Conservation (phyloP, 1,140 invertebrate genomes). For the Amphibalanus amphitrite region DNA sequence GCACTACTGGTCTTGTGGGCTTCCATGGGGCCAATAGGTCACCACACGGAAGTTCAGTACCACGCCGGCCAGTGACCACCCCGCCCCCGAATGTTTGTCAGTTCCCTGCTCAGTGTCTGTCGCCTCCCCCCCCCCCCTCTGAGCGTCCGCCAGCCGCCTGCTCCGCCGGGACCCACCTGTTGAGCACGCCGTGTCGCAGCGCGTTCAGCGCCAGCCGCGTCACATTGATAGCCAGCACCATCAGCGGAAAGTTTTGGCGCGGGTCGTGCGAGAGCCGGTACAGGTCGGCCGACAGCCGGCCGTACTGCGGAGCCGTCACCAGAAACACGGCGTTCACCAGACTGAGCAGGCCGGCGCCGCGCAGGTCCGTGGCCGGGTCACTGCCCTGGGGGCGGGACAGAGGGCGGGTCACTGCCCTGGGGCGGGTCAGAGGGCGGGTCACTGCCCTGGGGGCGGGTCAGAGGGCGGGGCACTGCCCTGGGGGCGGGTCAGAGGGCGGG, state of each 20-base stretch:
- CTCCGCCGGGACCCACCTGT: slow-evolving; percentile 26
- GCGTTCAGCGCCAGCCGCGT: slow-evolving; percentile 35
- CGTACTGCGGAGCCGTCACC: slow-evolving; percentile 24
- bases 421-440: too few species aligned
- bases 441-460: too few species aligned
- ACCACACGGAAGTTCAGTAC: too few species aligned
- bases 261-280: slow-evolving; percentile 34
- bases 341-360: slow-evolving; percentile 35
- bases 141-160: background rate
- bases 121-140: background rate
- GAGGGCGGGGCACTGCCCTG: too few species aligned
- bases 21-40: too few species aligned
- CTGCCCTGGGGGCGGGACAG: slow-evolving; percentile 24
- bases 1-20: too few species aligned
- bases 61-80: too few species aligned
- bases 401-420: too few species aligned
- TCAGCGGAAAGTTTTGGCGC: slow-evolving; percentile 36
- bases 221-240: slow-evolving; percentile 37
- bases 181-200: slow-evolving; percentile 32
- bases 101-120: background rate
- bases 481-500: too few species aligned
- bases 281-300: slow-evolving; percentile 29
- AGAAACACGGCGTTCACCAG: slow-evolving; percentile 34
- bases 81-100: too few species aligned
- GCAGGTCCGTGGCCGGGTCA: slow-evolving; percentile 37